Base-by-base conservation (phyloP, 2,888 invertebrate species). In the Dynastes grantii region DNA sequence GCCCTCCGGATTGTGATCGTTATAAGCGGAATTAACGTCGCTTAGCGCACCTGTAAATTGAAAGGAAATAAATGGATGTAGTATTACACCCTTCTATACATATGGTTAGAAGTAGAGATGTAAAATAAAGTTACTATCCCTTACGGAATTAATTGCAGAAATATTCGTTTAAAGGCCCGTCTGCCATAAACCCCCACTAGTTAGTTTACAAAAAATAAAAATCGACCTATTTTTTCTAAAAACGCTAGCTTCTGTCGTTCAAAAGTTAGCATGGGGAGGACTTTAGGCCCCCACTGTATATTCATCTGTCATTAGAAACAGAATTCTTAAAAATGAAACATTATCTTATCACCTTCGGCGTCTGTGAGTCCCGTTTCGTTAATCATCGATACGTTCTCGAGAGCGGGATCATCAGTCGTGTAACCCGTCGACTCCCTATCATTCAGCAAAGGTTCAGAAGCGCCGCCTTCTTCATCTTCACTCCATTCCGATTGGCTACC, bases 351-450 rank as follows among this genome's bases (percentile, higher is more conserved):
- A 91, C 91, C 96, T 90, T 96, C 96, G 9, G 95, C 96, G 89
- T 96, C 96, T 1, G 96, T 96, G 64, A 96, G 91, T 8, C 96
- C 96, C 27, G 95, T 94, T 89, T 96, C 96, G 89, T 96, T 95
- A 22, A 96, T 89, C 91, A 96, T 93, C 58, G 96, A 96, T 71
- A 95, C 93, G 88, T 96, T 96, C 88, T 96, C 96, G 11, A 96
- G 90, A 16, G 95, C 95, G 0, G 95, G 95, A 88, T 96, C 96
- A 88, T 96, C 96, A 0, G 95, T 96, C n/a, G 95, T 95, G 87
- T 96, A 96, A 37, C 95, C 95, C 0, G 95, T 95, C 81, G 95
- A 95, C 84, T 92, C 92, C 68, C 90, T 84, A 81, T 91, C 91
- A 68, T 89, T 89, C 45, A 90, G 83, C n/a, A 91, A 84, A 11